Base-by-base conservation (phyloP, 2,113 vertebrate species). In the Sporophila hypoxantha region DNA sequence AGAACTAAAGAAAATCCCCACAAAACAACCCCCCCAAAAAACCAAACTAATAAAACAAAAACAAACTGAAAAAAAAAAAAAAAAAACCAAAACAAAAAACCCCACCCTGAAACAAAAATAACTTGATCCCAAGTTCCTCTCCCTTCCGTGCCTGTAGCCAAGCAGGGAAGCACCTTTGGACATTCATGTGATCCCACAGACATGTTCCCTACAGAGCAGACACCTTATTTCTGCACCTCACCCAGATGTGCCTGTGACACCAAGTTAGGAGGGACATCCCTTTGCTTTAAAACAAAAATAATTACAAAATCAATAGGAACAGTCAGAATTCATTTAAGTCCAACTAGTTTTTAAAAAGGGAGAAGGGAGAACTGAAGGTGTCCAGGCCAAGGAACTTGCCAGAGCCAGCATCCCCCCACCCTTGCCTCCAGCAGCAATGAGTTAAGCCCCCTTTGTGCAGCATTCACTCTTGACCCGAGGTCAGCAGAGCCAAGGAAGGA, bases 121-220 rank as follows among this genome's bases (percentile, higher is more conserved):
- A 78, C 19, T 77, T 94, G 92, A 93, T 94, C 91, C 95, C 94
- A 79, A 85, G 60, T 84, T 90, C 73, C 39, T 92, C 75, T 85
- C n/a, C 59, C 50, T 71, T 59, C 67, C 56, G 12, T 46, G 44
- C 74, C 50, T 39, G 47, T 29, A 61, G 42, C 37, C 56, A 85
- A 75, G 88, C 91, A 82, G 78, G 25, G 39, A 88, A 90, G 86
- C 22, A 85, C 55, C 91, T 86, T 60, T 17, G 6, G 64, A 71
- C 47, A 71, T 62, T 74, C 18, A 9, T 8, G 36, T 88, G 88
- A 93, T 93, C 86, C 88, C 90, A 90, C 59, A 61, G 78, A 79
- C 42, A n/a, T 78, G 81, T 65, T 91, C 89, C 75, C 86, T 89
- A 71, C 37, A 86, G 65, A 93, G 85, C 66, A 77, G 52, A 60